Base-by-base conservation (phyloP, 2,113 vertebrate genomes). In the Macaca nemestrina region DNA sequence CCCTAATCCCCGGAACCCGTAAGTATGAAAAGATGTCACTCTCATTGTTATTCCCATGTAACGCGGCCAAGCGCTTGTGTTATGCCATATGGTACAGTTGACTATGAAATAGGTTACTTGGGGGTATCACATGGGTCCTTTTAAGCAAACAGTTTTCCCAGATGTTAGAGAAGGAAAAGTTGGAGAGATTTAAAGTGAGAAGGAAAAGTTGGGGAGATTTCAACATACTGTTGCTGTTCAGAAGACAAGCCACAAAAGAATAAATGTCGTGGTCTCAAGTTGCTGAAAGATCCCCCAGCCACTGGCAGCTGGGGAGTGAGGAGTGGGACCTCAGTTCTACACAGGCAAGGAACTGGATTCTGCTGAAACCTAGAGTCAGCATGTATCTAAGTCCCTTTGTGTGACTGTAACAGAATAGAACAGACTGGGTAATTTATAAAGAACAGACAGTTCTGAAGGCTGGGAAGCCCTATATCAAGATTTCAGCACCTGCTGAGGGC, bases 401-500 rank as follows among this genome's bases (percentile, higher is more conserved):
- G 57, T 45, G 40, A 3, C 25, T 50, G 1, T 20, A 22, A 20
- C 27, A 79, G 20, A 87, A 25, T 9, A 40, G 25, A 2, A 5
- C 8, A 25, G 13, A 27, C 22, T 45, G 10, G 13, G 1, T 45
- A 27, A 22, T n/a, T 59, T 45, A 79, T 35, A 6, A 67, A 12
- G 20, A 48, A 35, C 1, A 48, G 27, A 43, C 30, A 3, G 11
- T 57, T 80, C 61, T 38, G 14, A 38, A 57, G 22, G 10, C 30
- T 88, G 22, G 30, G 9, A 70, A 78, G 32, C 22, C 64, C 22
- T n/a, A 72, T 22, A 45, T 70, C 35, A 43, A 86, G 68, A 18
- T 38, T n/a, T 8, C n/a, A 4, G 55, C 8, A 5, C n/a, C 3
- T 8, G 1, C 0, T 50, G 20, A 73, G 45, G 7, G 3, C 1